phyloP scores from a whole-genome alignment of 1,140 invertebrate genomes.

The Drosophila fuyamai region DNA sequence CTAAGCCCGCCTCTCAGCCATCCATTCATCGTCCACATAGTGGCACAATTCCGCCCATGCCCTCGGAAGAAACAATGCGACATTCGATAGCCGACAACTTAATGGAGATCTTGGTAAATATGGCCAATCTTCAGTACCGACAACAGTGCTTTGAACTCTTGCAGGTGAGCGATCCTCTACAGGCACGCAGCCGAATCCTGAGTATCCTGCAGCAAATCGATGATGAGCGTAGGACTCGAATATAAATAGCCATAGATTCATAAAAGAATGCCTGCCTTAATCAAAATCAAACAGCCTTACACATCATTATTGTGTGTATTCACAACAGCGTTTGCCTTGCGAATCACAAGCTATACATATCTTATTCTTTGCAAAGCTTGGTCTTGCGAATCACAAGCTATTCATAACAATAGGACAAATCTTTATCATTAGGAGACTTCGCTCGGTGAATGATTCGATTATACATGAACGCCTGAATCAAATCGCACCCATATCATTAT shows the following conservation, averaged over 20 bases:
- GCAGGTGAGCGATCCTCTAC: slow-evolving; percentile 31
- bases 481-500: neutral
- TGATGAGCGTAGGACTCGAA: slow-evolving; percentile 7
- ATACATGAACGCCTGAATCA: neutral
- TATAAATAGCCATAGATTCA: neutral
- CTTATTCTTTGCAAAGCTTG: neutral
- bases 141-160: slow-evolving; percentile 55
- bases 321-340: neutral
- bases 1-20: neutral
- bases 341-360: neutral
- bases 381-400: neutral
- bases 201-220: slow-evolving; percentile 46
- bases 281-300: neutral
- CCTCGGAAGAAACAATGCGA: slow-evolving; percentile 53
- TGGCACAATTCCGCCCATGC: slow-evolving; percentile 26
- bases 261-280: neutral
- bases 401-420: neutral
- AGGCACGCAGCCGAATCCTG: slow-evolving; percentile 53
- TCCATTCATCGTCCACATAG: neutral
- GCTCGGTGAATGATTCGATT: neutral
- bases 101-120: slow-evolving; percentile 65
- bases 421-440: neutral
- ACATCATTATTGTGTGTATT: too few species aligned
- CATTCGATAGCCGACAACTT: slow-evolving; percentile 59
- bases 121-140: slow-evolving; percentile 26